Percentiles rank a stretch among this genome's conserved stretches.
phyloP scores from a whole-genome alignment of 2,113 vertebrate genomes.

The Pholis gunnellus region DNA sequence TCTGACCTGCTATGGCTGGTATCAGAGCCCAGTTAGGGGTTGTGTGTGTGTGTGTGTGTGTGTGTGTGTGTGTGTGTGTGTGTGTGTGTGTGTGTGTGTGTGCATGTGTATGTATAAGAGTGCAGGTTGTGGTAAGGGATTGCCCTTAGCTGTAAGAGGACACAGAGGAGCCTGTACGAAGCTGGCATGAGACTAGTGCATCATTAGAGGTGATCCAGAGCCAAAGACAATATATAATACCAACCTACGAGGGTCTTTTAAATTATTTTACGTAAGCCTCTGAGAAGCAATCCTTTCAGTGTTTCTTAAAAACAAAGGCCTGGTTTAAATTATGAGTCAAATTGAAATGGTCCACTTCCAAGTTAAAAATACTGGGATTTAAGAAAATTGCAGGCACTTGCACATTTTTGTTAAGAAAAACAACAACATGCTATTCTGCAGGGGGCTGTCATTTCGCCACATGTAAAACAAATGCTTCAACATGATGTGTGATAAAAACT shows the following conservation, averaged over 20 bases:
- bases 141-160: not conserved
- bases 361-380: not conserved
- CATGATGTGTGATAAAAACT: not conserved
- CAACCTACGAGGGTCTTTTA: not conserved
- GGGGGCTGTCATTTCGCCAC: not conserved
- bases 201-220: constrained; percentile 27
- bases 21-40: constrained; percentile 11
- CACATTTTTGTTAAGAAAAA: not conserved
- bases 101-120: not conserved
- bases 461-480: not conserved
- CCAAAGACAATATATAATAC: not conserved
- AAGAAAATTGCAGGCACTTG: not conserved
- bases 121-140: constrained; percentile 17
- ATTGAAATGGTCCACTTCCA: not conserved
- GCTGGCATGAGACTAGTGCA: constrained; percentile 18
- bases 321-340: not conserved
- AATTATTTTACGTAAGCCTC: not conserved
- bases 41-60: not conserved
- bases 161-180: not conserved
- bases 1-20: constrained; percentile 22
- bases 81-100: not conserved
- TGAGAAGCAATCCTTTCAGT: not conserved
- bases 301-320: not conserved
- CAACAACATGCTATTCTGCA: not conserved
- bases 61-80: not conserved